Base-by-base conservation (phyloP, 2,797 vertebrate genomes). In the Cyprinodon diabolis region DNA sequence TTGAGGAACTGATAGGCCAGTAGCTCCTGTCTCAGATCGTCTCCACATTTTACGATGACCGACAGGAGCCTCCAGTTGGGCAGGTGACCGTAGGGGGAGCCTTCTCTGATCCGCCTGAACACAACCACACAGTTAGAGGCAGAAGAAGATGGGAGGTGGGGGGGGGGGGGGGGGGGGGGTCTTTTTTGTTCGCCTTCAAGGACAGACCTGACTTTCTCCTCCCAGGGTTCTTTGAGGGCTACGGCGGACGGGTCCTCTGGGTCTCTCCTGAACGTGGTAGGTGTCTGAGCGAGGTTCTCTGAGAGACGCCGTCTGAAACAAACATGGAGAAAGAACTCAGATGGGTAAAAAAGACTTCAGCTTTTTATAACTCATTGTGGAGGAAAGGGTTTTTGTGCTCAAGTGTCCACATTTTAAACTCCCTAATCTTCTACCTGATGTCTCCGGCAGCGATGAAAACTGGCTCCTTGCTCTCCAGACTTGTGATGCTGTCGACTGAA, bases 401-500 rank as follows among this genome's bases (percentile, higher is more conserved):
- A 30, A 30, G 30, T 30, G 2, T 30, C 30, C 30, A 30, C 1
- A 3, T 30, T 30, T 30, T 30, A 30, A 30, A 30, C 30, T 30
- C 30, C 3, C 0, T 7, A 5, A 43, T 51, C 17, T 17, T 81
- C 43, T 93, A 98, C 97, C 97, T 95, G 93, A 99, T 99, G 79
- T 99, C 97, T 0, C 98, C 98, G 0, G 98, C 98, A 0, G 97
- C 97, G 11, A 99, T 98, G 92, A 98, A 99, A 4, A 98, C 95
- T 0, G 97, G 96, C 86, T 99, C 98, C 60, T 97, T 95, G 94
- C 96, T 99, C 91, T 99, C 98, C 90, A 98, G 96, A 86, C 98
- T 99, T 2, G 97, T 99, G 95, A 99, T 97, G 92, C 97, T 98
- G 93, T 99, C 98, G 81, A 99, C 97, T 0, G 98, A 99, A 71